A percentile compares a stretch with the other conserved stretches of the same genome.
Evolutionary conservation across 2,888 invertebrate genomes (phyloP).

Genomic region (Metacarcinus magister): DNA sequence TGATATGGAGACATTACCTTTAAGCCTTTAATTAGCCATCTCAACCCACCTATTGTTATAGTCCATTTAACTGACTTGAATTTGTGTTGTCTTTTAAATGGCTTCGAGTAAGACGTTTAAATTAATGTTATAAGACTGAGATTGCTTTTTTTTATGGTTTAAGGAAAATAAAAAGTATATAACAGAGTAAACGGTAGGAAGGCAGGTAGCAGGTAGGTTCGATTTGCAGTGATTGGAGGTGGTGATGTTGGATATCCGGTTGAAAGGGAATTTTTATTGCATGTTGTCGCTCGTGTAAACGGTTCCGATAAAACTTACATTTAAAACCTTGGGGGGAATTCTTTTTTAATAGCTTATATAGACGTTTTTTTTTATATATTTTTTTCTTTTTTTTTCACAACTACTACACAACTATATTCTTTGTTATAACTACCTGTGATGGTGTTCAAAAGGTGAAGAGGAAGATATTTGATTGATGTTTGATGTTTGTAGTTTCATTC

Average conservation of each 20-base stretch:
- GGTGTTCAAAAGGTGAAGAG: too few species aligned
- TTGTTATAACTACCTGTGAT: too few species aligned
- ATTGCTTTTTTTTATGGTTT: too few species aligned
- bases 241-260: constrained; percentile 18
- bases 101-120: too few species aligned
- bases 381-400: background rate
- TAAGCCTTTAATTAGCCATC: background rate
- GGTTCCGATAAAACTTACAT: constrained; percentile 31
- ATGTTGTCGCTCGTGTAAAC: constrained; percentile 23
- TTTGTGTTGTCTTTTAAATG: too few species aligned
- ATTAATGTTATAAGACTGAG: too few species aligned
- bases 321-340: background rate
- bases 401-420: background rate
- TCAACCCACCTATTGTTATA: background rate
- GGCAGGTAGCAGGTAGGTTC: background rate
- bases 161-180: background rate
- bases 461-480: background rate
- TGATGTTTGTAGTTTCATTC: background rate
- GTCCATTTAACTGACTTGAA: too few species aligned
- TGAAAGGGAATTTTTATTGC: constrained; percentile 20
- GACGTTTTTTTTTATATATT: background rate
- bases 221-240: background rate
- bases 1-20: background rate
- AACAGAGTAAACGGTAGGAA: background rate
- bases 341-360: background rate